Evolutionary conservation across 1,140 invertebrate genomes (phyloP).

Genomic region (Carposina sasakii): DNA sequence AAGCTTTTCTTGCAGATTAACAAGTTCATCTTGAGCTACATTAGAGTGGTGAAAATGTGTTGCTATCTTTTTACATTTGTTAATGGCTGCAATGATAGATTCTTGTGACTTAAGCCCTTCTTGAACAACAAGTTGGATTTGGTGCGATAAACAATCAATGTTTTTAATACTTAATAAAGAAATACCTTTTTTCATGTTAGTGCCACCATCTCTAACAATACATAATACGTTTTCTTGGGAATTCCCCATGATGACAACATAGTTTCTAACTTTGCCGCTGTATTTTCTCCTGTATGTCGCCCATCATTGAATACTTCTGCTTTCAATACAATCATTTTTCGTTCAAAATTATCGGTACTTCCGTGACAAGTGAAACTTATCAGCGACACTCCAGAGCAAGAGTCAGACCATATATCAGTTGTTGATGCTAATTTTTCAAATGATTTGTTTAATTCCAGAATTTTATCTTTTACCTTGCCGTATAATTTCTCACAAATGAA

Average conservation of each 20-base stretch:
- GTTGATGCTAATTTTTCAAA: conserved; percentile 33
- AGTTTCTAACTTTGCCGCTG: conserved; percentile 16
- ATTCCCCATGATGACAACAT: too few species aligned
- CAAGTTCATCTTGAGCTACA: conserved; percentile 22
- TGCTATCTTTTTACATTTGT: conserved; percentile 25
- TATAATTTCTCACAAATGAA: conserved; percentile 32
- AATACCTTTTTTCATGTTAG: conserved; percentile 33
- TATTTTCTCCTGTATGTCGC: conserved; percentile 22
- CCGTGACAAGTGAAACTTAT: conserved; percentile 32
- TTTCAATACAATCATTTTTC: conserved; percentile 26
- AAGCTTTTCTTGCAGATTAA: conserved; percentile 20
- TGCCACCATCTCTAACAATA: conserved; percentile 29
- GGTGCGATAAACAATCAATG: conserved; percentile 19
- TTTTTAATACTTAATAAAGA: conserved; percentile 16
- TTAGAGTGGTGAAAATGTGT: conserved; percentile 22
- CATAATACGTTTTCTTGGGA: conserved; percentile 31
- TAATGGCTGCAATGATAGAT: conserved; percentile 18
- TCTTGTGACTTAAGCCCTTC: conserved; percentile 23
- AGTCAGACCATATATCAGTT: conserved; percentile 29
- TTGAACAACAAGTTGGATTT: conserved; percentile 22
- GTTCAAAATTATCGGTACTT: conserved; percentile 25
- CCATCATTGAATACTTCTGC: conserved; percentile 26
- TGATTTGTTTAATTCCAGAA: conserved; percentile 17
- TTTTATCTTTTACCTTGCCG: conserved; percentile 24
- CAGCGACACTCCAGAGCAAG: conserved; percentile 25